Base-by-base conservation (phyloP, 2,797 vertebrate genomes). In the Urophycis tenuis region DNA sequence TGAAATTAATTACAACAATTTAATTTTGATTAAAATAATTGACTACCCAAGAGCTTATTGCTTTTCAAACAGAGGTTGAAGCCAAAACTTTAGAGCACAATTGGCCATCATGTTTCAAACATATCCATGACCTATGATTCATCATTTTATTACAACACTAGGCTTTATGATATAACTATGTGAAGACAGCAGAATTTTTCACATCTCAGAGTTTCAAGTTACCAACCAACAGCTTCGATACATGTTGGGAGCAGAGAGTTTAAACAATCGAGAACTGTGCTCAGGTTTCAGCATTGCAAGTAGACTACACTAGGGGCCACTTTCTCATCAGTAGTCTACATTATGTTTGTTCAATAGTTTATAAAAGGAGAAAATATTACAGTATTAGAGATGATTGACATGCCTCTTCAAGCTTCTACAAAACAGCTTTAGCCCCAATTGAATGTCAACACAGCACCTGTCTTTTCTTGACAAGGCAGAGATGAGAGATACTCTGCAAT, bases 381-480 rank as follows among this genome's bases (percentile, higher is more conserved):
- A 81, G 85, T 82, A 73, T 71, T 77, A 80, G 72, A 80, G 77
- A 75, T 53, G 31, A 11, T 33, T 75, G 60, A 34, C 45, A 31
- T 10, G 17, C 14, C 45, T n/a, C 73, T 74, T 33, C 74, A 33
- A 75, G 31, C 74, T 85, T 80, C 81, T 70, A 84, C 80, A 81
- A 85, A 84, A 81, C 84, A 83, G 86, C 73, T 71, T 78, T 80
- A 82, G 75, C 75, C 84, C 64, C 36, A 49, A 67, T 74, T 77
- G 85, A 87, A 84, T 71, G 80, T 70, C 71, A 80, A 84, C 70
- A 81, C 25, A 74, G 80, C 74, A 83, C 75, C 80, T 71, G 69
- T 83, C 78, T 78, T 77, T 77, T 67, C 73, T 78, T 77, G 84
- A 83, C 79, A 83, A 80, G 75, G 67, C 82, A 81, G 83, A 89